Base-by-base conservation (phyloP, 2,113 vertebrate genomes). In the Pedionomus torquatus region DNA sequence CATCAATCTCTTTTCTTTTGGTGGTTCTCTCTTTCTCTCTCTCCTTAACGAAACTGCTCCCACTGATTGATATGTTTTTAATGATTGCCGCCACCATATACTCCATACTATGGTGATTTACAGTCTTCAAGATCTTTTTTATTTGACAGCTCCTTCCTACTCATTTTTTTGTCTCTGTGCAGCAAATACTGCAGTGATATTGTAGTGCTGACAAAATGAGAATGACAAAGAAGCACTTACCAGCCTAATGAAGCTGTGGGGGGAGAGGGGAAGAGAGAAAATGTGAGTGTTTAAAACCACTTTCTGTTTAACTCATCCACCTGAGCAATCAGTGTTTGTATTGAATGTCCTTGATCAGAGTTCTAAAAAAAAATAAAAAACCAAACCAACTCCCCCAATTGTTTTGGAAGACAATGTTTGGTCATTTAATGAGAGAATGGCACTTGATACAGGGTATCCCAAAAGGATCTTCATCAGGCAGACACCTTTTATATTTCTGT, bases 81-180 rank as follows among this genome's bases (percentile, higher is more conserved):
- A 93, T 94, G 94, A 94, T 91, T 93, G 63, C 15, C 35, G 51
- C 93, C 44, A 76, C 6, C 17, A 54, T 93, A 60, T 74, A 57
- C 82, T 85, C 44, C 68, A 78, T 81, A 68, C 28, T 58, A 72
- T 20, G 44, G 74, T 91, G 64, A 94, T 57, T 72, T 93, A 64
- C 28, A 83, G 39, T 60, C 61, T 84, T 95, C 94, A 77, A 88
- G 85, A 92, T 86, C 5, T 51, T 95, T 96, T 97, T 93, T 83
- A 95, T 95, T 97, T 93, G 92, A 78, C 85, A 93, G 90, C 39
- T 95, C 87, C 78, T 94, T 97, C 91, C 94, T 89, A 87, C 61
- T 87, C 17, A 30, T 92, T 68, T 84, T 87, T 94, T 75, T 61
- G 71, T 79, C 74, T 94, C 54, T 65, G 55, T 7, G 1, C 79